phyloP scores from a whole-genome alignment of 2,113 vertebrate genomes.

The Mus pahari region DNA sequence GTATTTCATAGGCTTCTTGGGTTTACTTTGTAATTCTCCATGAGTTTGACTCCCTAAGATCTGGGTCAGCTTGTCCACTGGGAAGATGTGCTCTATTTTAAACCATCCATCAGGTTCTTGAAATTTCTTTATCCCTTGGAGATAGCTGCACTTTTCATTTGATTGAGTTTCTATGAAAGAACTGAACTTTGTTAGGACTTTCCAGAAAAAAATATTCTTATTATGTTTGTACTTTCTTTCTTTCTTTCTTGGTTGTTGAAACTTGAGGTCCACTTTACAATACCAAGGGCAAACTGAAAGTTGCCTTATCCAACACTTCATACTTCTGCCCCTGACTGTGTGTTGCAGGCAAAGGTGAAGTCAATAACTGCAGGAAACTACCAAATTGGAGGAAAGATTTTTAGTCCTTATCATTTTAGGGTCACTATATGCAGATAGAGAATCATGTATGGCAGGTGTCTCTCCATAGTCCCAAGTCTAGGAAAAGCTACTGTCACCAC shows the following conservation, averaged over 20 bases:
- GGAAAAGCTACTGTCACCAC: not conserved
- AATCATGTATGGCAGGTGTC: too few species aligned
- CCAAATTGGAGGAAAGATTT: not conserved
- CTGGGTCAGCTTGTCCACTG: not conserved
- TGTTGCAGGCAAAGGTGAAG: too few species aligned
- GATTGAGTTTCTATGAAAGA: not conserved
- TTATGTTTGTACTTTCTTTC: not conserved
- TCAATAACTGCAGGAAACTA: not conserved
- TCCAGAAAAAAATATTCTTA: not conserved
- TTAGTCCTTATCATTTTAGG: not conserved
- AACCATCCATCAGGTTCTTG: not conserved
- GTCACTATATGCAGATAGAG: not conserved
- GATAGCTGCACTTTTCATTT: not conserved
- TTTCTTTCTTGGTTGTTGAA: not conserved
- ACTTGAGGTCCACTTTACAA: not conserved
- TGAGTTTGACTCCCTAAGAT: fast-evolving
- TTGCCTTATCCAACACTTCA: not conserved
- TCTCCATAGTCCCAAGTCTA: not conserved
- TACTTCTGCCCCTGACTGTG: not conserved
- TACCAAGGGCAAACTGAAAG: not conserved
- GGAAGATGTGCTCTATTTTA: not conserved
- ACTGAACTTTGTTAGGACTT: not conserved
- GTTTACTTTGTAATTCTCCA: not conserved
- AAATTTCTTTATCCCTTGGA: not conserved
- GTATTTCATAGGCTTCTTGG: not conserved